A percentile compares a stretch with the other conserved stretches of the same genome.
These are phyloP conservation scores for Nematostella vectensis DNA, from an alignment of 92 coral and sea anemone species.

Conservation along the genomic window DNA sequence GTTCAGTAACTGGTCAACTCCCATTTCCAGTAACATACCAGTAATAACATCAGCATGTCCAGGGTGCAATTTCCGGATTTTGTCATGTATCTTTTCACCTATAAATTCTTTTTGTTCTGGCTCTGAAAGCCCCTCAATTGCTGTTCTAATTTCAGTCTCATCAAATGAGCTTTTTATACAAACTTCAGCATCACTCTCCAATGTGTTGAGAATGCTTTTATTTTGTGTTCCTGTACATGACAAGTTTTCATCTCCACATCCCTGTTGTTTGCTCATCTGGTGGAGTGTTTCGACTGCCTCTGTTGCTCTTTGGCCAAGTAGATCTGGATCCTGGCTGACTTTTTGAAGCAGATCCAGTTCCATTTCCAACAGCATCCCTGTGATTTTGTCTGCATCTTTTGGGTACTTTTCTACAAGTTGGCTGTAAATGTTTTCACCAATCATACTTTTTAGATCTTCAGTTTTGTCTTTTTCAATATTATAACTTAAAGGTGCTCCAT, in stretches of 20 bases:
- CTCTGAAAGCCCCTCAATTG: too few species aligned
- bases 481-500: too few species aligned
- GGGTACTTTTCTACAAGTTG: slow-evolving; percentile 19
- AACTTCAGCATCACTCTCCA: not conserved
- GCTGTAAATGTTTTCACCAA: slow-evolving; percentile 55
- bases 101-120: slow-evolving; percentile 24
- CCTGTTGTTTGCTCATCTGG: too few species aligned
- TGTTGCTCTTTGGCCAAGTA: slow-evolving; percentile 34
- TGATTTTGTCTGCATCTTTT: slow-evolving; percentile 60
- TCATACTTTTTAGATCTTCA: slow-evolving; percentile 10
- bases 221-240: too few species aligned
- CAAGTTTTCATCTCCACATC: too few species aligned
- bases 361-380: slow-evolving; percentile 81
- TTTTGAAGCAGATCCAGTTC: slow-evolving; percentile 14
- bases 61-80: slow-evolving; percentile 38
- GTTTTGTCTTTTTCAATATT: too few species aligned
- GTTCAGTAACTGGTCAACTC: slow-evolving; percentile 8
- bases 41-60: slow-evolving; percentile 62
- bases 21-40: slow-evolving; percentile 76
- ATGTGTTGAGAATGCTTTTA: too few species aligned
- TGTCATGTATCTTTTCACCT: slow-evolving; percentile 55
- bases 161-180: not conserved
- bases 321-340: slow-evolving; percentile 33
- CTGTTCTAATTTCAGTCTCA: not conserved
- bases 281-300: too few species aligned